These are phyloP conservation scores for Setipinna tenuifilis DNA, from an alignment of 2,797 vertebrate genomes.

Conservation along the genomic window DNA sequence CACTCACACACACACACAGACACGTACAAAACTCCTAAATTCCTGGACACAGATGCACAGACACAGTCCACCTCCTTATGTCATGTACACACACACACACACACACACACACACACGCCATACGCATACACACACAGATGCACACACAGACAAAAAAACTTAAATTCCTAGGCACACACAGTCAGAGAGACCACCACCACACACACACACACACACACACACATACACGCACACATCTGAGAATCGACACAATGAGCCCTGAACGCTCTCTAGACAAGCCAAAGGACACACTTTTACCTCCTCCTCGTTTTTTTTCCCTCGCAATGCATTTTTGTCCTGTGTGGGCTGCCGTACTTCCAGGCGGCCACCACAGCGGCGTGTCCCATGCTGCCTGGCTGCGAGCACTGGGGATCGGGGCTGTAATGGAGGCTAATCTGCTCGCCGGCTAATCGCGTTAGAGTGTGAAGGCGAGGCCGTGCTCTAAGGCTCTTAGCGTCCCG, in stretches of 20 bases:
- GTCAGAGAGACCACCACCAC: not conserved
- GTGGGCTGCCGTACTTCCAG: not conserved
- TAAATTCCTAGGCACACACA: not conserved
- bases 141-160: slow-evolving; percentile 2
- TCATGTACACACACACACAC: not conserved
- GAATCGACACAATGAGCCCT: no score
- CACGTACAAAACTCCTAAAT: not conserved
- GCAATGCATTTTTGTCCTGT: not conserved
- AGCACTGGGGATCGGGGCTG: slow-evolving; percentile 27
- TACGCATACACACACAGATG: not conserved
- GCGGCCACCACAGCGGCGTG: not conserved
- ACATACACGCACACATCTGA: not conserved
- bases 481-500: slow-evolving; percentile 21
- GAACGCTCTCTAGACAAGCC: no score
- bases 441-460: slow-evolving; percentile 42
- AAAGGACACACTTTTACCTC: no score
- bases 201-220: not conserved
- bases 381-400: not conserved
- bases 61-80: no score
- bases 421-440: slow-evolving; percentile 51
- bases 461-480: slow-evolving; percentile 30
- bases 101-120: not conserved
- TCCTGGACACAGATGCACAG: no score
- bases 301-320: no score
- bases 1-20: slow-evolving; percentile 10